Evolutionary conservation across 1,140 invertebrate species (phyloP).

Genomic region (Anadara kagoshimensis): DNA sequence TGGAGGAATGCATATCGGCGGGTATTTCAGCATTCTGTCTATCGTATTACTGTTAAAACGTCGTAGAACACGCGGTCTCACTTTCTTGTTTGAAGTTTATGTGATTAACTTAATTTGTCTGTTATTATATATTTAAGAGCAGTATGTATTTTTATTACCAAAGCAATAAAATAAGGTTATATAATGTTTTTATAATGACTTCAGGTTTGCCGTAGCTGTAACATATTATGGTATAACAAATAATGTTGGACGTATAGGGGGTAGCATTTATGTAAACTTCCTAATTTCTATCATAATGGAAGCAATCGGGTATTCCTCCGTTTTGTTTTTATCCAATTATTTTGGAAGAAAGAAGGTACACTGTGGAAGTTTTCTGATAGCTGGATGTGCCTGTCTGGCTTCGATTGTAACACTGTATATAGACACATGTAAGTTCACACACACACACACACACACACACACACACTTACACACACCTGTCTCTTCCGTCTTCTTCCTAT

Average conservation of each 20-base stretch:
- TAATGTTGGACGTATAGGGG: slow-evolving; percentile 40
- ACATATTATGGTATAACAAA: slow-evolving; percentile 75
- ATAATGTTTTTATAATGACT: not conserved
- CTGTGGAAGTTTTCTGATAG: slow-evolving; percentile 26
- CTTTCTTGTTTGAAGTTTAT: too few relatives aligned
- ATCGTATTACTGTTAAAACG: too few relatives aligned
- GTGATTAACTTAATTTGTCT: too few relatives aligned
- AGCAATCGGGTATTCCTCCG: slow-evolving; percentile 77
- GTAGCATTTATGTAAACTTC: slow-evolving; percentile 59
- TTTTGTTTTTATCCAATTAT: slow-evolving; percentile 31
- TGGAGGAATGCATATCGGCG: too few relatives aligned
- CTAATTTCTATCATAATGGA: slow-evolving; percentile 80
- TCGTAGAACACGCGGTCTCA: too few relatives aligned
- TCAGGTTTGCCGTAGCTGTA: slow-evolving; percentile 39
- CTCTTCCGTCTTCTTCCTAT: not conserved
- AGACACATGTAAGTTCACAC: slow-evolving; percentile 2
- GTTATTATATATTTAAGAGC: too few relatives aligned
- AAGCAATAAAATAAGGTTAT: too few relatives aligned
- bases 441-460: not conserved
- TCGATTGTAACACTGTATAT: slow-evolving; percentile 31
- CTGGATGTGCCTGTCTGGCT: slow-evolving; percentile 31
- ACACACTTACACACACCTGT: not conserved
- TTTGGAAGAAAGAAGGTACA: slow-evolving; percentile 33
- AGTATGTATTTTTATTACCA: too few relatives aligned
- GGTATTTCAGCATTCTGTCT: too few relatives aligned